Evolutionary conservation across 2,888 invertebrate species (phyloP).

Genomic region (Melinaea menophilus): DNA sequence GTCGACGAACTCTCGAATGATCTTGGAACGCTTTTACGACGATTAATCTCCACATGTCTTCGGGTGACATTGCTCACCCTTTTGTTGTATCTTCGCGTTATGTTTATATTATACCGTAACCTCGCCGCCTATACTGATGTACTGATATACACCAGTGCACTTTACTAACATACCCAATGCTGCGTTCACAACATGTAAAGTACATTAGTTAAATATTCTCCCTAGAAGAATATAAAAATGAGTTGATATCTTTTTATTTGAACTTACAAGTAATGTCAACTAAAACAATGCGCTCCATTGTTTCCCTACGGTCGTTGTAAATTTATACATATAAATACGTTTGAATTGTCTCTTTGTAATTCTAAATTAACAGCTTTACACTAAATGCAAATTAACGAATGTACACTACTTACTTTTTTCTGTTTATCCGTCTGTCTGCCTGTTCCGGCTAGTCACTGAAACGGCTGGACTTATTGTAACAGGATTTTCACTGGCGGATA

Average conservation of each 20-base stretch:
- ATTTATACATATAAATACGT: no score
- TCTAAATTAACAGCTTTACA: no score
- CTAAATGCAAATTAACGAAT: no score
- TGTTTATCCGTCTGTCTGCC: no score
- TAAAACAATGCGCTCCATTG: no score
- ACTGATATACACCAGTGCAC: conserved; percentile 5
- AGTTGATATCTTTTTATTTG: not conserved
- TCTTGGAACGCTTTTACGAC: conserved; percentile 73
- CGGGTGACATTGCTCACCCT: conserved; percentile 44
- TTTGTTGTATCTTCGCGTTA: conserved; percentile 28
- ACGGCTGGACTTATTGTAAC: no score
- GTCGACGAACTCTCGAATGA: conserved; percentile 73
- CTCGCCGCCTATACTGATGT: conserved; percentile 9
- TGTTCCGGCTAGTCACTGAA: no score
- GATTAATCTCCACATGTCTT: conserved; percentile 66
- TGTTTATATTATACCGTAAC: conserved; percentile 13
- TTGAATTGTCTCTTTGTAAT: no score
- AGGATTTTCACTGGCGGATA: no score
- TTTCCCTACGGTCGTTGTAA: no score
- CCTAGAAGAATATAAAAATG: not conserved
- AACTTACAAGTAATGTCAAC: no score
- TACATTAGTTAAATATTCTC: conserved; percentile 6
- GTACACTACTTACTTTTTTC: no score
- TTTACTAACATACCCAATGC: not conserved
- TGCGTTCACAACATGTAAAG: conserved; percentile 10